Conservation (phyloP, 2,113 vertebrate genomes). For the Callopanchax toddi region DNA sequence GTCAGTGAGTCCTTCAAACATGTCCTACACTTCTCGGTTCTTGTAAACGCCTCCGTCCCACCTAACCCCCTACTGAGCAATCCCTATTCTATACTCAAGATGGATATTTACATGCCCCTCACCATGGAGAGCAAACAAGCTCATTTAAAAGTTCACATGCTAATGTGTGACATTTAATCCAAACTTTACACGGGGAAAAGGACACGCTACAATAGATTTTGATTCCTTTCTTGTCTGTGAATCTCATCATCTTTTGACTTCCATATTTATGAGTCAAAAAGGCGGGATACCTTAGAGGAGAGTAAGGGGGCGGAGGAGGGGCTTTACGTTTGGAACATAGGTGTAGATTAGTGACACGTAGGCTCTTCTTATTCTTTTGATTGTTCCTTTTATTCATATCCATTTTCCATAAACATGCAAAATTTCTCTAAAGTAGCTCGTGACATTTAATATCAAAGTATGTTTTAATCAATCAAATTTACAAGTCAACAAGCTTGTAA, state of each 20-base stretch:
- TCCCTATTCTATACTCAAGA: constrained; percentile 73
- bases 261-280: constrained; percentile 84
- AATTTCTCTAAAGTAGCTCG: not conserved
- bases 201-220: constrained; percentile 86
- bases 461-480: constrained; percentile 13
- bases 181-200: constrained; percentile 87
- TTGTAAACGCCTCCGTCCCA: constrained; percentile 12
- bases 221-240: constrained; percentile 82
- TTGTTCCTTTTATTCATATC: constrained; percentile 13
- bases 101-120: constrained; percentile 84
- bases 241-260: constrained; percentile 79
- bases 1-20: constrained; percentile 57
- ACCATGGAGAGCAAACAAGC: constrained; percentile 85
- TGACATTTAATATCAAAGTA: not conserved
- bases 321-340: constrained; percentile 55
- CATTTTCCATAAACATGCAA: constrained; percentile 1
- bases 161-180: constrained; percentile 89
- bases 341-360: constrained; percentile 41
- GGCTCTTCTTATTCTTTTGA: constrained; percentile 3
- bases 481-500: constrained; percentile 4
- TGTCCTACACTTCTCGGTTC: constrained; percentile 58
- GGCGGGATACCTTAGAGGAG: constrained; percentile 68
- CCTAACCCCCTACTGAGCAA: constrained; percentile 39
- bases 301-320: constrained; percentile 33
- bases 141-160: constrained; percentile 90